Conservation (phyloP, 2,797 vertebrate species). For the Mus minutoides region DNA sequence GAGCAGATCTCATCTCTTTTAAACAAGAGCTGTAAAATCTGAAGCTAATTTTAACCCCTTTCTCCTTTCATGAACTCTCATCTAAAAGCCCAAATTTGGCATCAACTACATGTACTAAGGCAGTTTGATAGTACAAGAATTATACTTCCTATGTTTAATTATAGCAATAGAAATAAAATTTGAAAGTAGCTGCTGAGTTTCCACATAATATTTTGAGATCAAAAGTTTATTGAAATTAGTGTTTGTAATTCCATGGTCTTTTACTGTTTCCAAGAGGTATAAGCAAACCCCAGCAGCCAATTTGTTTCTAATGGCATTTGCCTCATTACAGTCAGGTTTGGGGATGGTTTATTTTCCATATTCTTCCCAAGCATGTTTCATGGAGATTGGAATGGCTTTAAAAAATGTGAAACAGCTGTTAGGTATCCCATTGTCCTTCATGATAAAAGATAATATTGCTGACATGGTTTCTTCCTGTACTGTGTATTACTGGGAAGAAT, state of each 20-base stretch:
- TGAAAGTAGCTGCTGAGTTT: conserved; percentile 51
- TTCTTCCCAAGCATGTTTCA: conserved; percentile 67
- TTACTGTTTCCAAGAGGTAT: conserved; percentile 58
- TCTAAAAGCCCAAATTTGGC: conserved; percentile 57
- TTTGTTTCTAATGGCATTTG: conserved; percentile 62
- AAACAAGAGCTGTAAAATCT: neutral
- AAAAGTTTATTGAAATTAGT: conserved; percentile 66
- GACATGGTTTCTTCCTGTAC: conserved; percentile 62
- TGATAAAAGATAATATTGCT: conserved; percentile 71
- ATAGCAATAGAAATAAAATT: conserved; percentile 56
- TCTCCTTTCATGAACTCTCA: conserved; percentile 30
- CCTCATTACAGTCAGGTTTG: conserved; percentile 44
- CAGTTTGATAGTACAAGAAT: conserved; percentile 41
- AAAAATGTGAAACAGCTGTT: conserved; percentile 75
- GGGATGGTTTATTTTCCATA: conserved; percentile 66
- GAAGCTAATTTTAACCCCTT: conserved; percentile 20
- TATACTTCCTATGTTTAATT: conserved; percentile 49
- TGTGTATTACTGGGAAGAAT: conserved; percentile 42
- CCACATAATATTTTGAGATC: conserved; percentile 57
- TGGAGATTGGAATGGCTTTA: conserved; percentile 72
- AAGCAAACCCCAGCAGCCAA: conserved; percentile 43
- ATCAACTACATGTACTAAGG: neutral
- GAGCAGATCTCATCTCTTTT: neutral
- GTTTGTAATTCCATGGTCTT: conserved; percentile 38
- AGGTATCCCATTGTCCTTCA: conserved; percentile 73